Conservation (phyloP, 2,888 invertebrate genomes). For the Ctenicera cuprea region DNA sequence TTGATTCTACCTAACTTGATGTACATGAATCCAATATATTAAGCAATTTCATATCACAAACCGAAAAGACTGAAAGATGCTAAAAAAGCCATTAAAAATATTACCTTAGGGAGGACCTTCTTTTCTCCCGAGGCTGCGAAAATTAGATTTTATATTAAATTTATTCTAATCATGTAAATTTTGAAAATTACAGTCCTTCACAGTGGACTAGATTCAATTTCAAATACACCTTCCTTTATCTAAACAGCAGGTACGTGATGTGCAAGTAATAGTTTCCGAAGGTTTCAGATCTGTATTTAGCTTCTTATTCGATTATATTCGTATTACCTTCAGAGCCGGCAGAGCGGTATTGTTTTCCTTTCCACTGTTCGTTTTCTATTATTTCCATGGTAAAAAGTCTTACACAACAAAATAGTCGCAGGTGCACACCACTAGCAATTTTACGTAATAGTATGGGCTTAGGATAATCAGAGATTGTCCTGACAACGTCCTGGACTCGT, state of each 20-base stretch:
- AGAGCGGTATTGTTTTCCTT: slow-evolving; percentile 13
- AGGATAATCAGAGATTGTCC: slow-evolving; percentile 56
- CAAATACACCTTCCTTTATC: not conserved
- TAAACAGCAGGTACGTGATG: slow-evolving; percentile 17
- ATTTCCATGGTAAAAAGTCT: slow-evolving; percentile 20
- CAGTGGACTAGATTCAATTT: slow-evolving; percentile 1
- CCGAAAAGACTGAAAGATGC: no score
- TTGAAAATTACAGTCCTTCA: not conserved
- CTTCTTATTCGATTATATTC: slow-evolving; percentile 10
- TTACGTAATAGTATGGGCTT: slow-evolving; percentile 50
- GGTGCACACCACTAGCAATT: slow-evolving; percentile 52
- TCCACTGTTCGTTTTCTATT: slow-evolving; percentile 27
- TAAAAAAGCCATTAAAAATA: no score
- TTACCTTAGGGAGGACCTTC: no score
- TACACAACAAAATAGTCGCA: slow-evolving; percentile 42
- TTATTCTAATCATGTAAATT: not conserved
- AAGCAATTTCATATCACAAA: no score
- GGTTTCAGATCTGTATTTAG: slow-evolving; percentile 28
- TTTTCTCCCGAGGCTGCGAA: no score
- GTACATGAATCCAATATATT: no score
- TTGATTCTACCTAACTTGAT: no score
- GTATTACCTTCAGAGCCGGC: not conserved
- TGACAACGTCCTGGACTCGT: slow-evolving; percentile 51
- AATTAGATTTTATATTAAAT: no score
- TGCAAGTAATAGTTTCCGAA: slow-evolving; percentile 4